Percentiles rank a stretch among this genome's conserved stretches.
Conservation (phyloP, 2,888 invertebrate species). For the Drosophila demipolita region DNA sequence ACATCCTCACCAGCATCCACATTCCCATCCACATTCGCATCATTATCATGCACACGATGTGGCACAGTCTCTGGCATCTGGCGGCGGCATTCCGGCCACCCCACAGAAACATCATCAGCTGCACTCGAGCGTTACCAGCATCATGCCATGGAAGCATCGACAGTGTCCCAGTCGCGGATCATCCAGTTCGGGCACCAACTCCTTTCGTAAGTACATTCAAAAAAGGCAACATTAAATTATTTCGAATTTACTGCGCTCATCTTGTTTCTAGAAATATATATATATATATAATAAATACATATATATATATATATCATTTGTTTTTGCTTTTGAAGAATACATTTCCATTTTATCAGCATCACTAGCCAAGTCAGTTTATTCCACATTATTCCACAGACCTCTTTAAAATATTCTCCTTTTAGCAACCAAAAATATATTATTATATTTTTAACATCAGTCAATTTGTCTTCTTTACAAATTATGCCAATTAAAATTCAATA, state of each 20-base stretch:
- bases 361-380: neutral
- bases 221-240: conserved; percentile 6
- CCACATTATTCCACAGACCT: neutral
- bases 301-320: neutral
- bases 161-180: conserved; percentile 85
- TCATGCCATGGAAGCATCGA: conserved; percentile 85
- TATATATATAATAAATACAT: neutral
- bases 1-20: conserved; percentile 39
- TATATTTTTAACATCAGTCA: neutral
- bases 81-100: conserved; percentile 60
- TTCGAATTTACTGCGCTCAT: neutral
- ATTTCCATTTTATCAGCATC: neutral
- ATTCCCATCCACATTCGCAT: conserved; percentile 54
- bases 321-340: neutral
- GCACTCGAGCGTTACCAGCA: conserved; percentile 82
- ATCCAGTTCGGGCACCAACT: conserved; percentile 84
- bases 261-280: neutral
- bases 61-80: conserved; percentile 60
- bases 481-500: neutral
- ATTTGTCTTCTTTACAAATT: neutral
- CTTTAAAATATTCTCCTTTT: neutral
- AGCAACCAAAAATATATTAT: neutral
- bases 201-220: conserved; percentile 83
- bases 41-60: conserved; percentile 70
- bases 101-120: conserved; percentile 82